phyloP scores from a whole-genome alignment of 2,797 vertebrate species.

The Pteropus rufus region DNA sequence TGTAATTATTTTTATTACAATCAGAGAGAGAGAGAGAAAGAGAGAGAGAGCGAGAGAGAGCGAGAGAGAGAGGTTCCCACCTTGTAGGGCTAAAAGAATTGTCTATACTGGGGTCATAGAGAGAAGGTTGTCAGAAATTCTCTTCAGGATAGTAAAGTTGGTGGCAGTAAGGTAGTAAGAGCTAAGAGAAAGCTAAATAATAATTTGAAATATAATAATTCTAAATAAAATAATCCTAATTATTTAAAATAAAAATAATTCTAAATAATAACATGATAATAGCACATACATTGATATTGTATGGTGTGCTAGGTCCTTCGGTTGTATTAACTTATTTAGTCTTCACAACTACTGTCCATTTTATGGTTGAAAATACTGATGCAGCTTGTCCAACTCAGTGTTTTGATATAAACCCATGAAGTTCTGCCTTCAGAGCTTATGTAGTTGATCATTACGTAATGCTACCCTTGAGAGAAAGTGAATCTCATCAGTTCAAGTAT shows the following conservation, averaged over 20 bases:
- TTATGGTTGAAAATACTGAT: background rate
- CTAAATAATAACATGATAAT: background rate
- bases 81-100: background rate
- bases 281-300: background rate
- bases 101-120: background rate
- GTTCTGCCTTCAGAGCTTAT: background rate
- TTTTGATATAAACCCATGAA: background rate
- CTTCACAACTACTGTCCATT: background rate
- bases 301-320: background rate
- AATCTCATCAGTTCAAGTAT: background rate
- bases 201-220: background rate
- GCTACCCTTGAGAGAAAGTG: background rate
- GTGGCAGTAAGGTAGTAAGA: background rate
- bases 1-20: constrained; percentile 6
- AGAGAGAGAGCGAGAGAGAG: background rate
- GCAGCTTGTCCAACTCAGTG: background rate
- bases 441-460: background rate
- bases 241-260: background rate
- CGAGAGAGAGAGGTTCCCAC: background rate
- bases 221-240: background rate
- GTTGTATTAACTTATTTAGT: background rate
- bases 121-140: background rate
- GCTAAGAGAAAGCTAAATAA: background rate
- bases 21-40: no score
- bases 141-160: background rate